Evolutionary conservation across 1,140 invertebrate genomes (phyloP).

Genomic region (Brachionus angularis): DNA sequence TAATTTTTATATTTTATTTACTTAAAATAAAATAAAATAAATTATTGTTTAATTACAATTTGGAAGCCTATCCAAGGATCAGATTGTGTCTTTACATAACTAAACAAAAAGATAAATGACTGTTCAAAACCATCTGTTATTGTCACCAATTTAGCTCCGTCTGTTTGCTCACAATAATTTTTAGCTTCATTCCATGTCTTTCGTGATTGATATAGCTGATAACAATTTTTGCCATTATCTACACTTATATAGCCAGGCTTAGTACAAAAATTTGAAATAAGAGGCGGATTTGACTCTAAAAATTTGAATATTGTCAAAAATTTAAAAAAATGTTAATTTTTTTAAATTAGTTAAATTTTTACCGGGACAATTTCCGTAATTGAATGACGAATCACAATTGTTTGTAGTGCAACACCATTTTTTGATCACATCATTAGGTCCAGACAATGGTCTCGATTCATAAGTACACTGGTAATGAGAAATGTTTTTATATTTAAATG

Average conservation of each 20-base stretch:
- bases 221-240: constrained; percentile 39
- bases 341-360: constrained; percentile 11
- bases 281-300: background rate
- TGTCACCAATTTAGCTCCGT: constrained; percentile 11
- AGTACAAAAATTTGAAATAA: background rate
- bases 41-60: background rate
- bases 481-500: constrained; percentile 42
- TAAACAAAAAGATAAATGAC: constrained; percentile 22
- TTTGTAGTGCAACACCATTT: constrained; percentile 32
- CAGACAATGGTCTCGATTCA: background rate
- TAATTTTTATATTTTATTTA: background rate
- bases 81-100: constrained; percentile 21
- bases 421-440: constrained; percentile 17
- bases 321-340: constrained; percentile 4
- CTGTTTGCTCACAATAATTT: constrained; percentile 32
- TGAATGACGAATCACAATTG: constrained; percentile 28
- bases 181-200: constrained; percentile 19
- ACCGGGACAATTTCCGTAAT: constrained; percentile 39
- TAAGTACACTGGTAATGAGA: constrained; percentile 31
- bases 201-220: background rate
- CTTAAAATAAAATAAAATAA: too few species aligned
- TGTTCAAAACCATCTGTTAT: constrained; percentile 37
- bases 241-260: constrained; percentile 29
- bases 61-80: constrained; percentile 29
- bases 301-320: background rate